Conservation (phyloP, 2,888 invertebrate genomes). For the Sinohyriopsis cumingii region DNA sequence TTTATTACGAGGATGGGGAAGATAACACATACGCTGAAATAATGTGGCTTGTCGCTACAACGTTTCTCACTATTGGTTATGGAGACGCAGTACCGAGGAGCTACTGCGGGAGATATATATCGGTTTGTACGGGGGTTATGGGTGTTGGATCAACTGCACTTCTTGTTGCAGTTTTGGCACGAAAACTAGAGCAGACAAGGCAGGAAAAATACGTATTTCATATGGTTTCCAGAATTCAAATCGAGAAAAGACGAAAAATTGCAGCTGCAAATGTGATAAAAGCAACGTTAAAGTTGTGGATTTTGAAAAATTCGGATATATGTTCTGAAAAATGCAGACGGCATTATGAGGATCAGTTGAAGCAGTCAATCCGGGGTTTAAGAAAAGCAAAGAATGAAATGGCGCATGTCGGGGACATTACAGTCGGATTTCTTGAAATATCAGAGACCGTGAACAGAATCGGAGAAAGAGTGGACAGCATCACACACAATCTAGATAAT, state of each 20-base stretch:
- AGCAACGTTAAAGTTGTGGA: slow-evolving; percentile 41
- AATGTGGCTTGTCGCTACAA: slow-evolving; percentile 62
- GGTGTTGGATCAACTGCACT: slow-evolving; percentile 59
- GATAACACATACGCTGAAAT: slow-evolving; percentile 51
- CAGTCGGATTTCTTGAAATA: slow-evolving; percentile 57
- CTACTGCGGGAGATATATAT: slow-evolving; percentile 62
- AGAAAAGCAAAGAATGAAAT: slow-evolving; percentile 42
- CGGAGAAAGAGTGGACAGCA: slow-evolving; percentile 15
- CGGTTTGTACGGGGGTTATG: slow-evolving; percentile 55
- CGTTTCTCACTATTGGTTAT: slow-evolving; percentile 62
- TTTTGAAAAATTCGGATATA: slow-evolving; percentile 30
- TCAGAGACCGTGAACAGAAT: slow-evolving; percentile 50
- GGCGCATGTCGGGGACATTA: slow-evolving; percentile 51
- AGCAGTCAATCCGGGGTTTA: slow-evolving; percentile 45
- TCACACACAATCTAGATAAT: slow-evolving; percentile 15
- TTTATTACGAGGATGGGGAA: slow-evolving; percentile 49
- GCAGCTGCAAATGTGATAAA: slow-evolving; percentile 61
- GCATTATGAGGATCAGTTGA: slow-evolving; percentile 38
- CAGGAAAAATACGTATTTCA: slow-evolving; percentile 59
- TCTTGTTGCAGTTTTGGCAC: slow-evolving; percentile 58
- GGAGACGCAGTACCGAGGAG: slow-evolving; percentile 59
- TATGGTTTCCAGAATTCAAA: slow-evolving; percentile 58
- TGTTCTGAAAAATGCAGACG: slow-evolving; percentile 21
- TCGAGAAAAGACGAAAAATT: slow-evolving; percentile 46
- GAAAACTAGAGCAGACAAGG: slow-evolving; percentile 57